Base-by-base conservation (phyloP, 2,113 vertebrate species). In the Xiphophorus hellerii region DNA sequence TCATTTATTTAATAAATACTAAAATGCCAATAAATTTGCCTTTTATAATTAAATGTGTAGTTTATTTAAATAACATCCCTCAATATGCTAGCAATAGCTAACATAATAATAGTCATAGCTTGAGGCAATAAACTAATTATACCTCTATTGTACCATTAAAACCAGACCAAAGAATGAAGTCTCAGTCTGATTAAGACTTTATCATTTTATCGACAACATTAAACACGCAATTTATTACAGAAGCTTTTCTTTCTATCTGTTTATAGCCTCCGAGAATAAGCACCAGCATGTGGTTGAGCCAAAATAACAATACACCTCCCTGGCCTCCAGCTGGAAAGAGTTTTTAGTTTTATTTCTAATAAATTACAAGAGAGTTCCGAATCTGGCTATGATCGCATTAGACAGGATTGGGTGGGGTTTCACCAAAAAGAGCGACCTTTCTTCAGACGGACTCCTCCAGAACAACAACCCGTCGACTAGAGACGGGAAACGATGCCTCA, bases 401-500 rank as follows among this genome's bases (percentile, higher is more conserved):
- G 22, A 64, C 42, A 27, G 22, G 51, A 73, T 33, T 68, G 68
- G 33, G 37, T 37, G 68, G n/a, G 63, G 70, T 60, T 5, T 4
- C 14, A 48, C 65, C 60, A 17, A 4, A 11, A 72, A 44, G 54
- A 81, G 76, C 51, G 17, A 48, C 44, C 44, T 78, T 84, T 69
- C 28, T 25, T 37, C 12, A 5, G 28, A 37, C 12, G 54, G 60
- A 25, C 27, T 66, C 37, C 51, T 29, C 31, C 66, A 29, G 69
- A 60, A 66, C 69, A 51, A 58, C 65, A 62, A 75, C 1, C 69
- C 14, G 62, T 27, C 13, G 37, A 37, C 61, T 27, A 0, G 28
- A 67, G 69, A 75, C 69, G 42, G 73, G 83, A 87, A 81, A 37
- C 69, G 62, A 62, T 63, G 81, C 68, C 72, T 85, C 84, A 77